phyloP scores from a whole-genome alignment of 2,888 invertebrate species.

The Chalcosyrphus nemorum region DNA sequence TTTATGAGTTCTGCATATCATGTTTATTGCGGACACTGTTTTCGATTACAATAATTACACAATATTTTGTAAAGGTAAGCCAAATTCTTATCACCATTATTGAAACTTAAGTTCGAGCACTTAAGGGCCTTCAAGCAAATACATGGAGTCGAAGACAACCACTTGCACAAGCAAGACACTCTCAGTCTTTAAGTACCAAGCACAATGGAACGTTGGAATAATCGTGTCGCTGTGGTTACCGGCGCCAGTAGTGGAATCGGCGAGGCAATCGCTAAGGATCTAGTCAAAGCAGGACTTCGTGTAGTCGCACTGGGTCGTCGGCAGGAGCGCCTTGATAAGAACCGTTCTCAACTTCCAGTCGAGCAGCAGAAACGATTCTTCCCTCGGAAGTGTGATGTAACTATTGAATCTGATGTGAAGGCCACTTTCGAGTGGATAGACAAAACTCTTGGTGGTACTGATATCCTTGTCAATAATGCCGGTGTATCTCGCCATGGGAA shows the following conservation, averaged over 20 bases:
- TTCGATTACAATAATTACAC: too few relatives aligned
- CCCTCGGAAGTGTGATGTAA: constrained; percentile 81
- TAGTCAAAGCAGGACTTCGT: constrained; percentile 83
- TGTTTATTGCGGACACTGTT: too few relatives aligned
- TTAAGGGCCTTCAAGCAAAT: too few relatives aligned
- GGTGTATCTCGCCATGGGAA: constrained; percentile 80
- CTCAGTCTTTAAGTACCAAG: too few relatives aligned
- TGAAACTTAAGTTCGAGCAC: too few relatives aligned
- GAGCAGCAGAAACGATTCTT: constrained; percentile 75
- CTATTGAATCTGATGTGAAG: constrained; percentile 83
- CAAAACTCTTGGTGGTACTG: constrained; percentile 83
- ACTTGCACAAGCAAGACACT: too few relatives aligned
- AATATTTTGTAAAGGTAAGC: too few relatives aligned
- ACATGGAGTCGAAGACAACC: too few relatives aligned
- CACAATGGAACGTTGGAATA: constrained; percentile 78
- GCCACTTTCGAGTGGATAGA: constrained; percentile 83
- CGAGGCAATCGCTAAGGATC: constrained; percentile 81
- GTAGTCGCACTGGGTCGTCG: constrained; percentile 84
- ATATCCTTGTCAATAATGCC: constrained; percentile 85
- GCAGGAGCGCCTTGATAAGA: constrained; percentile 76
- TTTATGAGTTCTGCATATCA: too few relatives aligned
- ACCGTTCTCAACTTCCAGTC: constrained; percentile 73
- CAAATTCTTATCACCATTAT: too few relatives aligned
- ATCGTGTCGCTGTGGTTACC: constrained; percentile 86
- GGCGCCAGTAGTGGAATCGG: constrained; percentile 87